A percentile compares a stretch with the other conserved stretches of the same genome.
Evolutionary conservation across 2,888 invertebrate genomes (phyloP).

Genomic region (Helobdella robusta): DNA sequence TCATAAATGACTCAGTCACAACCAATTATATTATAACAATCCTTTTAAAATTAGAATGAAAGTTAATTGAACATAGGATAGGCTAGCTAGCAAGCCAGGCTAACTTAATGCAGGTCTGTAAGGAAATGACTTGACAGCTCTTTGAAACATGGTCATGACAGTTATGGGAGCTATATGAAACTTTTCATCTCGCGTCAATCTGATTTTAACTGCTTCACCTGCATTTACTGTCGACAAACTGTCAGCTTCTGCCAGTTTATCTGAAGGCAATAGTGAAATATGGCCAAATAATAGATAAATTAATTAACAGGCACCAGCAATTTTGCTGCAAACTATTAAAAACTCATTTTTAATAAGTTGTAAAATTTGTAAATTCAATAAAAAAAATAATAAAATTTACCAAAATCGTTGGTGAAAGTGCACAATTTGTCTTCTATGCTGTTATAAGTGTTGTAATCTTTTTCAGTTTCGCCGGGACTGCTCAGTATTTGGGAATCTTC

Average conservation of each 20-base stretch:
- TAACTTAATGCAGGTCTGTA: conserved; percentile 40
- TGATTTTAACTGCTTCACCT: conserved; percentile 38
- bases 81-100: conserved; percentile 17
- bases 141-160: conserved; percentile 37
- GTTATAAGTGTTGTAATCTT: no score
- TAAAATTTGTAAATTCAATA: no score
- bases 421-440: no score
- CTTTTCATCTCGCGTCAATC: conserved; percentile 34
- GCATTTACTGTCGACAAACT: conserved; percentile 32
- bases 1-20: neutral
- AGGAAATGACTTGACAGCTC: conserved; percentile 37
- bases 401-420: conserved; percentile 8
- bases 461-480: no score
- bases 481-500: no score
- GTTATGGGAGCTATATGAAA: conserved; percentile 36
- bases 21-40: neutral
- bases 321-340: no score
- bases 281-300: no score
- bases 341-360: no score
- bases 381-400: neutral
- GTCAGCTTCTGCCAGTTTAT: conserved; percentile 37
- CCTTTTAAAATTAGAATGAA: neutral
- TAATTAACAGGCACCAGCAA: no score
- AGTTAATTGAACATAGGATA: neutral
- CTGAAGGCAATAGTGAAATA: no score